Evolutionary conservation across 1,140 invertebrate genomes (phyloP), one percentile per base, ranked within the genome.

Genomic region (Heliconius nattereri): DNA sequence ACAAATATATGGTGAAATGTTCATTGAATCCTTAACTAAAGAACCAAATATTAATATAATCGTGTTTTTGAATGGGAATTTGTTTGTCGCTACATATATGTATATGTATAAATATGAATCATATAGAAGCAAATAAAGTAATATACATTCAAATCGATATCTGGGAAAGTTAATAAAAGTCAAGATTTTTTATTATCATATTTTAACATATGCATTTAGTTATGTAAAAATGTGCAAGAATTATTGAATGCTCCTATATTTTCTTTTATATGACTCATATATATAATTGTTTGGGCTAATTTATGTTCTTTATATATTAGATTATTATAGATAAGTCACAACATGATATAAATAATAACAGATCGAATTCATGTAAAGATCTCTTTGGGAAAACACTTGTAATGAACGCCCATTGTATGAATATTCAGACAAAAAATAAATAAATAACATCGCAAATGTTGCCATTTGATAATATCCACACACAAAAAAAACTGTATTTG

Each of bases 11-110:
- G 84, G 75, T 90, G 84, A 82, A 86, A 87, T 72, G 81, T 86
- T 86, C 80, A 86, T 85, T 82, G 78, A 87, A 52, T 73, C 52
- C 73, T 54, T 73, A 16, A 81, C 54, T 88, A 90, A 90, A 91
- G 91, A 92, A 94, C 91, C 91, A 93, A 94, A 94, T 92, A 89
- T 91, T 90, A 92, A 90, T 90, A 85, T 83, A 84, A 90, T 87
- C 85, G 84, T 89, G 87, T 91, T 92, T 52, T 92, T 91, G 86
- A 87, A 89, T 89, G 89, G 84, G 84, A 86, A 88, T 87, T 86
- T 84, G 81, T 88, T 86, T 84, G 76, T 87, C 82, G 79, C 83
- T 84, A 79, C 83, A 83, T 84, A 81, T 74, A 72, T 82, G 79
- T 73, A 75, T 76, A 20, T 76, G 78, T 76, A 75, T 70, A 76